These are phyloP conservation scores for Nomada hirtipes DNA, from an alignment of 2,888 invertebrate species.

Conservation along the genomic window DNA sequence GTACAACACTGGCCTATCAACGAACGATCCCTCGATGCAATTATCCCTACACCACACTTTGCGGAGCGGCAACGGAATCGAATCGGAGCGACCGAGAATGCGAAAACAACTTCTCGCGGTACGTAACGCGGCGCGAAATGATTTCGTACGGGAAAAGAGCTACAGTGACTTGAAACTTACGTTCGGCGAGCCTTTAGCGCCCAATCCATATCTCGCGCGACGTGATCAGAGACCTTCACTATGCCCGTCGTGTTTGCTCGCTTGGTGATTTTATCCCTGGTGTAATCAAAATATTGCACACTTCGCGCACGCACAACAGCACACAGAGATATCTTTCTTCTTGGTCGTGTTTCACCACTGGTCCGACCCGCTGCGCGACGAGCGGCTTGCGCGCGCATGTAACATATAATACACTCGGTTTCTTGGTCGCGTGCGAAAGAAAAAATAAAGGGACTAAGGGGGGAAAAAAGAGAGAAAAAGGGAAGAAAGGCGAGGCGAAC, in stretches of 20 bases:
- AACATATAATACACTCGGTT: slow-evolving; percentile 49
- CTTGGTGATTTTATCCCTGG: slow-evolving; percentile 35
- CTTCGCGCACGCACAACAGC: slow-evolving; percentile 65
- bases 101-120: neutral
- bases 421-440: slow-evolving; percentile 7
- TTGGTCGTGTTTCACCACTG: slow-evolving; percentile 52
- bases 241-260: slow-evolving; percentile 64
- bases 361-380: slow-evolving; percentile 58
- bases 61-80: neutral
- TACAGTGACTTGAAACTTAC: slow-evolving; percentile 76
- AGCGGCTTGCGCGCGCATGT: slow-evolving; percentile 63
- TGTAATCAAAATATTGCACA: slow-evolving; percentile 63
- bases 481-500: slow-evolving; percentile 40
- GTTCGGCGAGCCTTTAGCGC: slow-evolving; percentile 83
- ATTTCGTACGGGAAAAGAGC: neutral
- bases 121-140: neutral
- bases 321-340: slow-evolving; percentile 49
- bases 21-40: neutral
- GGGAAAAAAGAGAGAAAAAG: slow-evolving; percentile 23
- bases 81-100: neutral
- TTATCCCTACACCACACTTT: neutral
- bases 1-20: slow-evolving; percentile 12
- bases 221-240: slow-evolving; percentile 79
- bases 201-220: slow-evolving; percentile 84
- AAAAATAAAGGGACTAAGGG: neutral